A percentile compares a stretch with the other conserved stretches of the same genome.
Evolutionary conservation across 2,113 vertebrate species (phyloP).

Genomic region (Callithrix jacchus): DNA sequence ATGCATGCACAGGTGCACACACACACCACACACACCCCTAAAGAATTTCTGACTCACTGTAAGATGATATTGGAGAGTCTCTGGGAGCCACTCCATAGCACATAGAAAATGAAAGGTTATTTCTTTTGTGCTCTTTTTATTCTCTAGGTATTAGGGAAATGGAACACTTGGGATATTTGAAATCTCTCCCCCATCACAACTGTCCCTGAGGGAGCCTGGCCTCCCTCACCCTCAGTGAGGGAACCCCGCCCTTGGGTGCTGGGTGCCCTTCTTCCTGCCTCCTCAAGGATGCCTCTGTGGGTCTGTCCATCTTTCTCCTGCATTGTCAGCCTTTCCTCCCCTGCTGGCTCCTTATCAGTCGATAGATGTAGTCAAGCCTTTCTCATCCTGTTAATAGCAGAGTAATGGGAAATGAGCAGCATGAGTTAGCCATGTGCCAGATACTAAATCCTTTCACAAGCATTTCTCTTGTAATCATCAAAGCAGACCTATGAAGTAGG

Average conservation of each 20-base stretch:
- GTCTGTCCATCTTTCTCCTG: neutral
- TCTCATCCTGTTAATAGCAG: neutral
- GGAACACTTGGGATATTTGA: neutral
- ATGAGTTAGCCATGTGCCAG: neutral
- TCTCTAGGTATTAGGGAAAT: neutral
- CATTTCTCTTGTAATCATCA: neutral
- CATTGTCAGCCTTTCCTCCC: neutral
- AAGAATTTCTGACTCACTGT: neutral
- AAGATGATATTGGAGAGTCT: neutral
- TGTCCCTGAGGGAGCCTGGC: neutral
- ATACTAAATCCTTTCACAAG: neutral
- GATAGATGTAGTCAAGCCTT: neutral
- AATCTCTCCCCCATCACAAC: neutral
- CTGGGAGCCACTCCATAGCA: neutral
- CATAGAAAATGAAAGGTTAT: neutral
- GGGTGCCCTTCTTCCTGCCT: neutral
- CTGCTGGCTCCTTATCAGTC: neutral
- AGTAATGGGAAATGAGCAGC: neutral
- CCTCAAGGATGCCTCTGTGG: neutral
- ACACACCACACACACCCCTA: neutral
- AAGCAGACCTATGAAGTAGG: neutral
- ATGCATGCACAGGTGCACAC: neutral
- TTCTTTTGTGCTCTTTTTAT: neutral
- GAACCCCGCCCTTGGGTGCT: neutral
- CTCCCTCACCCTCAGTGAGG: neutral